These are phyloP conservation scores for Lanistes nyassanus DNA, from an alignment of 1,140 invertebrate genomes.

Conservation along the genomic window DNA sequence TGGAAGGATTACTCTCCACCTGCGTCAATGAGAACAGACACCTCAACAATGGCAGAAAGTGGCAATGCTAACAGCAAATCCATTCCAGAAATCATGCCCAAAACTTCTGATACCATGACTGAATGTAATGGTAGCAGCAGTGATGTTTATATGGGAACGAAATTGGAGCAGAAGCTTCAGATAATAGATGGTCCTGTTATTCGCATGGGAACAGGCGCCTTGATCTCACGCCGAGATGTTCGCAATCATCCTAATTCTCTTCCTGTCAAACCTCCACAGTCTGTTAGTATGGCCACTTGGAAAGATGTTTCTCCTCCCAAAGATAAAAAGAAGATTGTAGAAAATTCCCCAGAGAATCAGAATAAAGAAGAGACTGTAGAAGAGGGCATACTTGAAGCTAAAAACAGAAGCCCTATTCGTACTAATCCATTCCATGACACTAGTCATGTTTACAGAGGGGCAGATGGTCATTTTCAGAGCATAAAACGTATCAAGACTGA, in stretches of 20 bases:
- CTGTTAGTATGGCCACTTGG: constrained; percentile 37
- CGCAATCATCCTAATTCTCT: not conserved
- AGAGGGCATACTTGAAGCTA: constrained; percentile 4
- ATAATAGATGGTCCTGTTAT: constrained; percentile 35
- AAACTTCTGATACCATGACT: not conserved
- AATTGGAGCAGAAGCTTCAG: constrained; percentile 14
- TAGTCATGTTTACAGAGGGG: not conserved
- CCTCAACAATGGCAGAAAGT: constrained; percentile 12
- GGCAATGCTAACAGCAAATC: constrained; percentile 14
- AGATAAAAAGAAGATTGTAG: constrained; percentile 26
- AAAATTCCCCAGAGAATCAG: constrained; percentile 26
- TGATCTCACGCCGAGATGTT: constrained; percentile 22
- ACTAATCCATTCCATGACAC: constrained; percentile 18
- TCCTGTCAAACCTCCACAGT: constrained; percentile 1
- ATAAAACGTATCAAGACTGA: constrained; percentile 19
- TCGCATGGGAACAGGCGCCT: constrained; percentile 31
- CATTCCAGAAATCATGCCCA: not conserved
- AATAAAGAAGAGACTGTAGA: not conserved
- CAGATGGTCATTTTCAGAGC: not conserved
- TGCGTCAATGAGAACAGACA: constrained; percentile 1
- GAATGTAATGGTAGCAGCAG: not conserved
- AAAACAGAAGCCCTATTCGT: constrained; percentile 25
- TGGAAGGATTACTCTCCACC: constrained; percentile 35
- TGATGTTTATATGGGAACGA: not conserved
- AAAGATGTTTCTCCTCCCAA: constrained; percentile 47